Evolutionary conservation across 2,888 invertebrate genomes (phyloP).

Genomic region (Tethea ocularis): DNA sequence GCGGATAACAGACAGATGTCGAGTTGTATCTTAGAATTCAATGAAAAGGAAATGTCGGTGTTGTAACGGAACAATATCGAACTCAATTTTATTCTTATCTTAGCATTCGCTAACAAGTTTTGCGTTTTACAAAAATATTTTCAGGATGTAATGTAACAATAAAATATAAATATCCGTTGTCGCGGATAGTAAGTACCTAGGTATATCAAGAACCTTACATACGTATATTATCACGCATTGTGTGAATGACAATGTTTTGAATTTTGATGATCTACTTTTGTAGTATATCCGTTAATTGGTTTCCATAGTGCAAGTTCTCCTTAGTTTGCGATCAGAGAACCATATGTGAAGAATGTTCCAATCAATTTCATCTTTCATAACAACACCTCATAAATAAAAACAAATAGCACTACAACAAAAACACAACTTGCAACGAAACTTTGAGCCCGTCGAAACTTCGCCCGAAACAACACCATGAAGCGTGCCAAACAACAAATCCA

Average conservation of each 20-base stretch:
- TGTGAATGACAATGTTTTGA: too few relatives aligned
- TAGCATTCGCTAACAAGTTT: background rate
- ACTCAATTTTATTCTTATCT: background rate
- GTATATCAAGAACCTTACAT: too few relatives aligned
- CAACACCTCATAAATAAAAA: too few relatives aligned
- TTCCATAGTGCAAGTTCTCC: too few relatives aligned
- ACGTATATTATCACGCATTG: too few relatives aligned
- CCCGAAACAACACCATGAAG: background rate
- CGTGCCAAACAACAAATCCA: background rate
- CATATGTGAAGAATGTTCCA: too few relatives aligned
- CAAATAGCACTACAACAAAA: background rate
- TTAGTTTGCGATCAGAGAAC: too few relatives aligned
- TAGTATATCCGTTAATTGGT: too few relatives aligned
- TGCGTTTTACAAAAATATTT: background rate
- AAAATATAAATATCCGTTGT: too few relatives aligned
- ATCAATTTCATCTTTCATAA: too few relatives aligned
- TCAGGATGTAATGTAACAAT: background rate
- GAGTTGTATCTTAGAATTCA: background rate
- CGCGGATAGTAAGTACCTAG: too few relatives aligned
- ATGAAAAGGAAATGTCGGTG: slow-evolving; percentile 1
- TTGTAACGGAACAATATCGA: background rate
- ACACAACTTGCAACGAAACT: background rate
- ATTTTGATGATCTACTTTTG: too few relatives aligned
- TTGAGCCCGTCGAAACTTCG: background rate
- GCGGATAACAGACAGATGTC: slow-evolving; percentile 4